Percentiles rank a stretch among this genome's conserved stretches.
Evolutionary conservation across 1,140 invertebrate species (phyloP).

Genomic region (Drosophila simulans): DNA sequence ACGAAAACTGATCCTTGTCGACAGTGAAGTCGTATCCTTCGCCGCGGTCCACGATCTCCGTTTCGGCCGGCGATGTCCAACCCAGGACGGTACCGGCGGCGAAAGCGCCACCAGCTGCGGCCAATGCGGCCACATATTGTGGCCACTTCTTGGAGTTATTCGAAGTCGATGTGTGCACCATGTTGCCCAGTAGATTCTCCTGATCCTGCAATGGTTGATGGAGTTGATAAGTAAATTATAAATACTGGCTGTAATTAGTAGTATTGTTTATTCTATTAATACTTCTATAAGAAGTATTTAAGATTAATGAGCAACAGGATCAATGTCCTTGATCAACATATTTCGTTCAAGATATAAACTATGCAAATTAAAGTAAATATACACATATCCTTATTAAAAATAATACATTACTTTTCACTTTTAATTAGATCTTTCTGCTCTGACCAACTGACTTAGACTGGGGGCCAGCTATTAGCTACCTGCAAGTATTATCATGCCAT

Average conservation of each 20-base stretch:
- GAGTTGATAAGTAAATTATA: neutral
- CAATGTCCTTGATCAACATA: too few relatives aligned
- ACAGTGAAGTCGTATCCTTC: slow-evolving; percentile 86
- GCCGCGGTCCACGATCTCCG: slow-evolving; percentile 69
- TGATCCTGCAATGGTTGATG: slow-evolving; percentile 66
- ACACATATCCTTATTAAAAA: neutral
- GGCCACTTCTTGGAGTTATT: slow-evolving; percentile 85
- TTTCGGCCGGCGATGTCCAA: slow-evolving; percentile 91
- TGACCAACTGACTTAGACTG: slow-evolving; percentile 52
- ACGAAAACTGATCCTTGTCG: slow-evolving; percentile 86
- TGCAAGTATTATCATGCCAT: slow-evolving; percentile 36
- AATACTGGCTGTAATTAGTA: neutral
- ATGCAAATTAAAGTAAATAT: neutral
- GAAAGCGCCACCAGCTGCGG: slow-evolving; percentile 86
- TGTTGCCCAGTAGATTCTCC: slow-evolving; percentile 76
- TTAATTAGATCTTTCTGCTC: slow-evolving; percentile 22
- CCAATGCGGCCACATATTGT: slow-evolving; percentile 89
- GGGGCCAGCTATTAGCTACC: slow-evolving; percentile 29
- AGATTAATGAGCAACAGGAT: too few relatives aligned
- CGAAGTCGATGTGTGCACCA: slow-evolving; percentile 71
- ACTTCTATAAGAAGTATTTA: neutral
- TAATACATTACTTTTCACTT: slow-evolving; percentile 8
- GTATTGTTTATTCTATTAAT: neutral
- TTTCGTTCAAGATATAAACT: too few relatives aligned
- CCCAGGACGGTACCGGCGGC: slow-evolving; percentile 88